phyloP scores from a whole-genome alignment of 2,888 invertebrate species.

The Sinotaia quadrata region DNA sequence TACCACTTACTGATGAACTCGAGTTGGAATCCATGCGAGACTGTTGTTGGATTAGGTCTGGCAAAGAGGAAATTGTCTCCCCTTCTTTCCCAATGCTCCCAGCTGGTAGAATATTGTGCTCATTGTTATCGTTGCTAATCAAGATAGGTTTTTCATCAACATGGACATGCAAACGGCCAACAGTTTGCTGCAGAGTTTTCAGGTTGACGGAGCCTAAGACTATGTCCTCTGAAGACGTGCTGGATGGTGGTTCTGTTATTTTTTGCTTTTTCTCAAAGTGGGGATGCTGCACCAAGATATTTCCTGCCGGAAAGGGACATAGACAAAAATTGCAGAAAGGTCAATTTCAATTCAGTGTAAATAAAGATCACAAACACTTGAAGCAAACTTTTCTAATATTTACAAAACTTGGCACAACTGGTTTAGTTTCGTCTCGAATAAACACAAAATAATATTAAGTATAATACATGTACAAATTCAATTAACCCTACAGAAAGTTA shows the following conservation, averaged over 20 bases:
- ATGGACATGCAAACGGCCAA: conserved; percentile 34
- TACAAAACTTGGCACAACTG: too few relatives aligned
- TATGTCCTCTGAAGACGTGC: conserved; percentile 37
- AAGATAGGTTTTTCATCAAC: not conserved
- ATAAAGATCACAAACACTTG: not conserved
- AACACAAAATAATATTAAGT: too few relatives aligned
- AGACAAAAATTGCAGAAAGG: not conserved
- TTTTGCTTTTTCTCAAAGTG: conserved; percentile 32
- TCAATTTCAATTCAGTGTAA: not conserved
- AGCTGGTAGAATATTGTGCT: not conserved
- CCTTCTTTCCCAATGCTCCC: not conserved
- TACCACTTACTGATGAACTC: not conserved
- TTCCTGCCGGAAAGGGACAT: conserved; percentile 35
- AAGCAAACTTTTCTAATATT: too few relatives aligned
- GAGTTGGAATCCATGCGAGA: conserved; percentile 12
- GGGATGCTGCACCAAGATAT: conserved; percentile 39
- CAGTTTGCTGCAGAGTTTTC: conserved; percentile 40
- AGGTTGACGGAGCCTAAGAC: conserved; percentile 43
- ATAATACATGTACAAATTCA: too few relatives aligned
- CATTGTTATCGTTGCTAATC: not conserved
- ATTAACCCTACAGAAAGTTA: too few relatives aligned
- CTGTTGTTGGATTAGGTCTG: conserved; percentile 40
- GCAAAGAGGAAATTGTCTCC: conserved; percentile 21
- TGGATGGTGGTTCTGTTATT: conserved; percentile 11
- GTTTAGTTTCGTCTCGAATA: too few relatives aligned